phyloP scores from a whole-genome alignment of 2,888 invertebrate species.

The Clanis bilineata region DNA sequence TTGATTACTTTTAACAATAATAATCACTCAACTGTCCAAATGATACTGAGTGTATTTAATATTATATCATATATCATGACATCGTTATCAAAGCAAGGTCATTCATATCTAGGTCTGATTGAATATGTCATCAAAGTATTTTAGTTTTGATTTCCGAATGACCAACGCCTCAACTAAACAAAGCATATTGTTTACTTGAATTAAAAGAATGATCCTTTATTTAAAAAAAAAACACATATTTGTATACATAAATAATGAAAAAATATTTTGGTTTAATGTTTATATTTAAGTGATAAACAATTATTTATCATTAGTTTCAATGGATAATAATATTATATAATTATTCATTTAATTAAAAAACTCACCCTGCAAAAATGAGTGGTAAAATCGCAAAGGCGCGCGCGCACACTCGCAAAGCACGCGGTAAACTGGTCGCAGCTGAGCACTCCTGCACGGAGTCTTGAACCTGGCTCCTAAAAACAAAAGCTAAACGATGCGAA shows the following conservation, averaged over 20 bases:
- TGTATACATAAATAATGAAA: too few relatives aligned
- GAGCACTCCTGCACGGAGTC: constrained; percentile 29
- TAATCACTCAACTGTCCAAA: background rate
- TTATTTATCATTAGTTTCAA: background rate
- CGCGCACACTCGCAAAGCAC: constrained; percentile 31
- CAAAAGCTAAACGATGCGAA: background rate
- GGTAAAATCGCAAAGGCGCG: constrained; percentile 22
- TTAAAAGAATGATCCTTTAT: background rate
- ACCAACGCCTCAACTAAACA: background rate
- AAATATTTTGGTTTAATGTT: too few relatives aligned
- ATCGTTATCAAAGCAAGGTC: background rate
- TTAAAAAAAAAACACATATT: too few relatives aligned
- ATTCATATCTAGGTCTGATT: background rate
- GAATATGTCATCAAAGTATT: background rate
- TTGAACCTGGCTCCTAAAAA: constrained; percentile 23
- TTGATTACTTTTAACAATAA: background rate
- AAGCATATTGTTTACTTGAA: background rate
- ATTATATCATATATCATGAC: background rate
- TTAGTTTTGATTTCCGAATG: background rate
- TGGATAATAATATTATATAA: background rate
- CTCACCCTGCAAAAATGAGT: constrained; percentile 20
- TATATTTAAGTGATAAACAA: background rate
- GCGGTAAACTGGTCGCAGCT: constrained; percentile 32
- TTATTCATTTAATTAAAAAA: background rate
- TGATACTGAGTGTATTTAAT: background rate